These are phyloP conservation scores for Drosophila maculinotata DNA, from an alignment of 2,888 invertebrate species.

Conservation along the genomic window DNA sequence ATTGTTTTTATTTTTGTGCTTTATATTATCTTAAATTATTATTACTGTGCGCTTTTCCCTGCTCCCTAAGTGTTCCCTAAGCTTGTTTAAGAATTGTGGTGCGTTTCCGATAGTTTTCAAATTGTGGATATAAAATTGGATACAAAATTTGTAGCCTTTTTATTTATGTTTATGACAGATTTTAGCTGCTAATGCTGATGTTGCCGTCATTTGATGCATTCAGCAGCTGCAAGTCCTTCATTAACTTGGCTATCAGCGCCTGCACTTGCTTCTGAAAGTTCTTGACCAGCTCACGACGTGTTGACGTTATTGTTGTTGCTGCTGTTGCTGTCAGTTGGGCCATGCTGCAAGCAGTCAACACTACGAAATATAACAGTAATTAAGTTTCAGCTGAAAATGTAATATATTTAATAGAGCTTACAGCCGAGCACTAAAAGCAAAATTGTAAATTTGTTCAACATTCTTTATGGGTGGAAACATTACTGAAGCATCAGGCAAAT, in stretches of 20 bases:
- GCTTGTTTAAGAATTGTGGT: too few species aligned
- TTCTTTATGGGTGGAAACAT: conserved; percentile 15
- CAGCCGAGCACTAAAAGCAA: conserved; percentile 30
- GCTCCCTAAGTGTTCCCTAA: too few species aligned
- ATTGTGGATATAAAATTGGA: too few species aligned
- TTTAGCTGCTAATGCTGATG: conserved; percentile 14
- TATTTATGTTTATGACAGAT: too few species aligned
- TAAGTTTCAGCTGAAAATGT: not conserved
- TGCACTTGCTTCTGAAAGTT: conserved; percentile 49
- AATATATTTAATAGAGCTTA: conserved; percentile 37
- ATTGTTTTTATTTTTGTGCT: too few species aligned
- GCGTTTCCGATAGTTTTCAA: too few species aligned
- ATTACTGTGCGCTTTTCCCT: too few species aligned
- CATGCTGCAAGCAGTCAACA: conserved; percentile 6
- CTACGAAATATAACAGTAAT: conserved; percentile 11
- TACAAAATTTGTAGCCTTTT: too few species aligned
- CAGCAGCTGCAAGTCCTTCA: conserved; percentile 19
- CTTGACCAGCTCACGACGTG: conserved; percentile 43
- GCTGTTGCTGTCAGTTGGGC: conserved; percentile 10
- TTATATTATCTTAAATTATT: too few species aligned
- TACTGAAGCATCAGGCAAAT: conserved; percentile 23
- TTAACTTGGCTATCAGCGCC: conserved; percentile 41
- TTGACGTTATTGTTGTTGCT: not conserved
- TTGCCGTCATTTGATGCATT: conserved; percentile 1
- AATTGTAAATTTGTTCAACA: conserved; percentile 23